A percentile compares a stretch with the other conserved stretches of the same genome.
Evolutionary conservation across 2,113 vertebrate genomes (phyloP).

Genomic region (Chaenogobius annularis): DNA sequence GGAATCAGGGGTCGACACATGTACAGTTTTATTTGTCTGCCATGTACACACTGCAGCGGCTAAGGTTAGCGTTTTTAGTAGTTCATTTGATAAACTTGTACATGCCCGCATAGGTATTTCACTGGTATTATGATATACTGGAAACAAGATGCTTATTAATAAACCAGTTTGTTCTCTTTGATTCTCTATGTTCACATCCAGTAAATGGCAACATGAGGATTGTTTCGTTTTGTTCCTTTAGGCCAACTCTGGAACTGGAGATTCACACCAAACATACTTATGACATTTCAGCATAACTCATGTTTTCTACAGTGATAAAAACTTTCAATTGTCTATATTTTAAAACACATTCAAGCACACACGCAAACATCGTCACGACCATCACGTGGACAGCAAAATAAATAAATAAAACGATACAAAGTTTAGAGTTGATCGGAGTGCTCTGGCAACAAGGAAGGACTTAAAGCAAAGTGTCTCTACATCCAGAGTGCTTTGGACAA

Average conservation of each 20-base stretch:
- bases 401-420: slow-evolving; percentile 35
- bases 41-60: slow-evolving; percentile 92
- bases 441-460: slow-evolving; percentile 10
- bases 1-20: slow-evolving; percentile 83
- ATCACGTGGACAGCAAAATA: slow-evolving; percentile 27
- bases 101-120: slow-evolving; percentile 95
- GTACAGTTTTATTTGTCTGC: slow-evolving; percentile 93
- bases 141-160: slow-evolving; percentile 91
- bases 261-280: slow-evolving; percentile 81
- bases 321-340: slow-evolving; percentile 15
- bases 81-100: slow-evolving; percentile 84
- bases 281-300: slow-evolving; percentile 20
- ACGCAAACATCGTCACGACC: slow-evolving; percentile 22
- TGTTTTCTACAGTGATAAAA: slow-evolving; percentile 26
- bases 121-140: slow-evolving; percentile 76
- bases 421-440: slow-evolving; percentile 1
- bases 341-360: slow-evolving; percentile 30
- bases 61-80: slow-evolving; percentile 85
- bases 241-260: slow-evolving; percentile 84
- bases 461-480: slow-evolving; percentile 19
- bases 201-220: slow-evolving; percentile 72
- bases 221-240: slow-evolving; percentile 80
- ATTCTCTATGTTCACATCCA: slow-evolving; percentile 86
- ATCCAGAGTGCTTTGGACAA: neutral
- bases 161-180: slow-evolving; percentile 84